Percentiles rank a stretch among this genome's conserved stretches.
Evolutionary conservation across 2,888 invertebrate species (phyloP).

Genomic region (Nemotelus nigrinus): DNA sequence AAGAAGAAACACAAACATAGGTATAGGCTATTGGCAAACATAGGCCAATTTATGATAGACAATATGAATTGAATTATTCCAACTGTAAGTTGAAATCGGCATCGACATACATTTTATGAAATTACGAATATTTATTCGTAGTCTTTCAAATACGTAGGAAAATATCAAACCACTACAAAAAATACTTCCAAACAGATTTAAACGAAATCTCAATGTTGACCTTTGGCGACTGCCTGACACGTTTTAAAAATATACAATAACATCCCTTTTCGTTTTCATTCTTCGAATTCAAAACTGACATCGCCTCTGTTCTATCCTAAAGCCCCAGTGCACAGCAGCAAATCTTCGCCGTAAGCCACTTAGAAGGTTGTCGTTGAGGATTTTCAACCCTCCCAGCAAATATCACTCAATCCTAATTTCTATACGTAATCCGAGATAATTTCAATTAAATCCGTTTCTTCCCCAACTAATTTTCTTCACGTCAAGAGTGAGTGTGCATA

Average conservation of each 20-base stretch:
- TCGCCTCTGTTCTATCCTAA: background rate
- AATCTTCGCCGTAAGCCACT: conserved; percentile 37
- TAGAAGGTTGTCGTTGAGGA: conserved; percentile 28
- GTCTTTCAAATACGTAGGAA: too few relatives aligned
- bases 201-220: too few relatives aligned
- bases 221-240: too few relatives aligned
- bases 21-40: too few relatives aligned
- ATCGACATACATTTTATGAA: too few relatives aligned
- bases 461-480: conserved; percentile 30
- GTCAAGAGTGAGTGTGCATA: background rate
- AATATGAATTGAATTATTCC: too few relatives aligned
- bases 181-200: too few relatives aligned
- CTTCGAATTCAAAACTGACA: conserved; percentile 6
- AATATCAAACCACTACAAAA: too few relatives aligned
- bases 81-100: too few relatives aligned
- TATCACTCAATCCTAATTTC: conserved; percentile 53
- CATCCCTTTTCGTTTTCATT: background rate
- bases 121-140: too few relatives aligned
- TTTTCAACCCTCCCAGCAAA: conserved; percentile 28
- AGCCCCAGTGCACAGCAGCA: background rate
- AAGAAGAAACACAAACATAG: too few relatives aligned
- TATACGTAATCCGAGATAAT: conserved; percentile 56
- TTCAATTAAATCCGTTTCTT: conserved; percentile 55
- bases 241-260: background rate
- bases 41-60: too few relatives aligned